Evolutionary conservation across 2,888 invertebrate species (phyloP).

Genomic region (Nasonia oneida): DNA sequence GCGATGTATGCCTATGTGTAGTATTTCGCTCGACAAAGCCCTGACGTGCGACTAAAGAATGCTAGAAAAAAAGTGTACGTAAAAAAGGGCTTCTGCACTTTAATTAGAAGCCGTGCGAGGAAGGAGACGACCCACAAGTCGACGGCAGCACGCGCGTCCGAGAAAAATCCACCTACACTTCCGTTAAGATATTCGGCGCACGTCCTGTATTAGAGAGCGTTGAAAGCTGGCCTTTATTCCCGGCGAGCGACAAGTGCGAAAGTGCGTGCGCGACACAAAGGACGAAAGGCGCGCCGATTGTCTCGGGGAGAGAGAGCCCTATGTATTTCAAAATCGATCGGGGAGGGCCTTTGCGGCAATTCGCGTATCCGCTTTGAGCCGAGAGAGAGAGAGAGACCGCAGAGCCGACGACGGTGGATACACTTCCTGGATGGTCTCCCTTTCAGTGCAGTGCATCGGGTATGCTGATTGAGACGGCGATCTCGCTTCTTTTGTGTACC

Average conservation of each 20-base stretch:
- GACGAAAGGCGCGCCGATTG: constrained; percentile 17
- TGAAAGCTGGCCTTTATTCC: background rate
- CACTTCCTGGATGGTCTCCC: constrained; percentile 38
- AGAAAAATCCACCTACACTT: background rate
- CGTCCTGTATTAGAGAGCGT: background rate
- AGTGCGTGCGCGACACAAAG: background rate
- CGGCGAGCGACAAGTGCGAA: background rate
- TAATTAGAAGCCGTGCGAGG: constrained; percentile 36
- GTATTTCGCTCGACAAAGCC: background rate
- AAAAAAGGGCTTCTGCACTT: constrained; percentile 31
- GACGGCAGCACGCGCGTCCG: background rate
- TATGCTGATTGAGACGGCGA: constrained; percentile 6
- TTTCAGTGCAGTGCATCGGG: background rate
- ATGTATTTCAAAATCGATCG: constrained; percentile 31
- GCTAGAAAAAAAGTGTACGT: background rate
- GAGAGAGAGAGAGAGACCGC: background rate
- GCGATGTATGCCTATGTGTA: background rate
- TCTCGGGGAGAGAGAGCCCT: background rate
- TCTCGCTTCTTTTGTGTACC: background rate
- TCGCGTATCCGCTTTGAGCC: constrained; percentile 20
- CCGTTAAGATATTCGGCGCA: background rate
- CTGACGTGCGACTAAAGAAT: background rate
- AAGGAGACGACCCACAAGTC: constrained; percentile 46
- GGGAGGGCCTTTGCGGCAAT: background rate
- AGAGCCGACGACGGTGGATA: background rate